Evolutionary conservation across 2,113 vertebrate genomes (phyloP).

Genomic region (Bothrops jararaca): DNA sequence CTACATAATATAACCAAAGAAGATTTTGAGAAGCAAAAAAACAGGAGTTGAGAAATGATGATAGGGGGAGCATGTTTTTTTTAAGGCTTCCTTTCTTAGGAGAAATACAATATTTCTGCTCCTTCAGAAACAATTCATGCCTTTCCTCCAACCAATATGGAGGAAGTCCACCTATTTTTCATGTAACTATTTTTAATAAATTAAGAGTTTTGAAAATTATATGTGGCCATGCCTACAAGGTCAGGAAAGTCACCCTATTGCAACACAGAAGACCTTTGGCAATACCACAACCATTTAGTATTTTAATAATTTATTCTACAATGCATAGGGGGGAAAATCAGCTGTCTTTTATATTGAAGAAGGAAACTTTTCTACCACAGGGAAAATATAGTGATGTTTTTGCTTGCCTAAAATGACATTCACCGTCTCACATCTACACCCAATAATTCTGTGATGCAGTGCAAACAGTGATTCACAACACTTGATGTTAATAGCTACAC

Average conservation of each 20-base stretch:
- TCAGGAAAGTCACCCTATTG: not conserved
- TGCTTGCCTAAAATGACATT: slow-evolving; percentile 43
- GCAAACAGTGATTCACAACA: slow-evolving; percentile 63
- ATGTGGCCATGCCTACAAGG: not conserved
- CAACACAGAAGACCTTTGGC: not conserved
- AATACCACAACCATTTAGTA: not conserved
- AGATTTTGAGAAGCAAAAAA: not conserved
- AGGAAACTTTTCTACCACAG: not conserved
- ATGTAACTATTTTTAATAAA: not conserved
- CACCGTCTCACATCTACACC: slow-evolving; percentile 55
- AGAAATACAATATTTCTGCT: not conserved
- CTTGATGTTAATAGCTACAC: slow-evolving; percentile 60
- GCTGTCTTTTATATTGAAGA: not conserved
- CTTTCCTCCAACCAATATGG: not conserved
- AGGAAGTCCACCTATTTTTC: not conserved
- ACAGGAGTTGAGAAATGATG: not conserved
- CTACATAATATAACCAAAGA: not conserved
- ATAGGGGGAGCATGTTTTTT: not conserved
- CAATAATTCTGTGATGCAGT: slow-evolving; percentile 56
- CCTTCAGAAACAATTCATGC: not conserved
- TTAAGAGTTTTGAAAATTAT: not conserved
- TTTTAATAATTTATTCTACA: not conserved
- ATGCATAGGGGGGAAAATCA: no score
- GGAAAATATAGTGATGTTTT: slow-evolving; percentile 45
- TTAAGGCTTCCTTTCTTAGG: not conserved